These are phyloP conservation scores for Oreochromis grahami DNA, from an alignment of 2,797 vertebrate genomes.

Conservation along the genomic window DNA sequence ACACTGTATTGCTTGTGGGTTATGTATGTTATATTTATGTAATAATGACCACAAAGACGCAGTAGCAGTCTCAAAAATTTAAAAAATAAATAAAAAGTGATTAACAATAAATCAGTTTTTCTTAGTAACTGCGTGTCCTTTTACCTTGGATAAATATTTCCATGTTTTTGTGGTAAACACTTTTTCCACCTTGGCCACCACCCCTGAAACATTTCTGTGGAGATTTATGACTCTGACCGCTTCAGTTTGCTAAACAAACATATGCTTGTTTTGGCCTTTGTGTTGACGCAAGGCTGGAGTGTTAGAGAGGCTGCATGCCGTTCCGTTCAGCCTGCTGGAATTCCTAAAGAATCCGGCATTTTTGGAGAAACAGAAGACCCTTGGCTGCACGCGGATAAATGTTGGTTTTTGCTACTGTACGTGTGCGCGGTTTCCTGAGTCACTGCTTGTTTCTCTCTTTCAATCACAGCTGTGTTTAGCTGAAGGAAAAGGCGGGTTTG, in stretches of 20 bases:
- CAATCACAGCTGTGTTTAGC: conserved; percentile 25
- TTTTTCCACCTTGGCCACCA: neutral
- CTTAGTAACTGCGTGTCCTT: neutral
- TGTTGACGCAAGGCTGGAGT: conserved; percentile 29
- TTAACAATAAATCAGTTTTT: neutral
- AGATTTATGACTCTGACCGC: conserved; percentile 34
- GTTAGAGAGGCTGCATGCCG: conserved; percentile 25
- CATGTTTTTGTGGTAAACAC: neutral
- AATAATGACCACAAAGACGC: neutral
- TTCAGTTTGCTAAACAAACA: conserved; percentile 63
- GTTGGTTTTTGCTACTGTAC: neutral
- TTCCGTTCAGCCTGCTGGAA: conserved; percentile 44
- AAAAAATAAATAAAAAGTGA: neutral
- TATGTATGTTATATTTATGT: conserved; percentile 29
- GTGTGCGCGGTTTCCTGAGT: neutral
- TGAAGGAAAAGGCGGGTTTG: neutral
- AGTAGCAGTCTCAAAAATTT: neutral
- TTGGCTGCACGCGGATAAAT: neutral
- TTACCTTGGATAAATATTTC: neutral
- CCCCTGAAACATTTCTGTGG: conserved; percentile 22
- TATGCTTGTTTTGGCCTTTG: conserved; percentile 67
- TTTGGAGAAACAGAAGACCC: neutral
- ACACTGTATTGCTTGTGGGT: neutral
- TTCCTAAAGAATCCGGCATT: conserved; percentile 28
- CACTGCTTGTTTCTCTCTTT: neutral